These are phyloP conservation scores for Rotaria macrura DNA, from an alignment of 2,888 invertebrate genomes.

Conservation along the genomic window DNA sequence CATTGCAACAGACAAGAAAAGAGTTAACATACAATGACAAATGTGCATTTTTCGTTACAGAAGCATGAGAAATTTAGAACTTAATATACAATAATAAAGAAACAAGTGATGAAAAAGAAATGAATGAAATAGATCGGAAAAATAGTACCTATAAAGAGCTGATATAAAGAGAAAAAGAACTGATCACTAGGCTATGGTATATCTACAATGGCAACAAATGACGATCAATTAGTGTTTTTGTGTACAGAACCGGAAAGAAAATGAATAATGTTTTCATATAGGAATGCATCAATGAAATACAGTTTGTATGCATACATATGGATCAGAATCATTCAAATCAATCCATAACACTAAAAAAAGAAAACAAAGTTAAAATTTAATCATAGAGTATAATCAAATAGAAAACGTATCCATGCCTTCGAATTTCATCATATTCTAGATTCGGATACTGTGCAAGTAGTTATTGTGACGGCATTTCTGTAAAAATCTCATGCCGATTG, in stretches of 20 bases:
- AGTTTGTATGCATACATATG: background rate
- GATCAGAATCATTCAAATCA: background rate
- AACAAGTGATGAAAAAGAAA: background rate
- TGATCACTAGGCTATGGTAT: background rate
- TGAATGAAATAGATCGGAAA: background rate
- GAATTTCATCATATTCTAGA: no score
- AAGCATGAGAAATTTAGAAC: background rate
- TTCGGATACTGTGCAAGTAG: no score
- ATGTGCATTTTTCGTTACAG: background rate
- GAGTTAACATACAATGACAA: background rate
- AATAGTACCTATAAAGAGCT: background rate
- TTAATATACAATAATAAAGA: background rate
- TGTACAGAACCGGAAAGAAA: background rate
- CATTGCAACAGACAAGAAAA: background rate
- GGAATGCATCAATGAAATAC: background rate
- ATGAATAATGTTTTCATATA: background rate
- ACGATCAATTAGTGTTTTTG: background rate
- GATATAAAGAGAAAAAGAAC: background rate
- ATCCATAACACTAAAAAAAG: background rate
- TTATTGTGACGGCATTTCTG: no score
- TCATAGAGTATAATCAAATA: no score
- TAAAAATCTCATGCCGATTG: no score
- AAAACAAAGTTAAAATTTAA: background rate
- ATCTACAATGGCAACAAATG: background rate
- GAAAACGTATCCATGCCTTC: no score